These are phyloP conservation scores for Melanogrammus aeglefinus DNA, from an alignment of 2,797 vertebrate species.

Conservation along the genomic window DNA sequence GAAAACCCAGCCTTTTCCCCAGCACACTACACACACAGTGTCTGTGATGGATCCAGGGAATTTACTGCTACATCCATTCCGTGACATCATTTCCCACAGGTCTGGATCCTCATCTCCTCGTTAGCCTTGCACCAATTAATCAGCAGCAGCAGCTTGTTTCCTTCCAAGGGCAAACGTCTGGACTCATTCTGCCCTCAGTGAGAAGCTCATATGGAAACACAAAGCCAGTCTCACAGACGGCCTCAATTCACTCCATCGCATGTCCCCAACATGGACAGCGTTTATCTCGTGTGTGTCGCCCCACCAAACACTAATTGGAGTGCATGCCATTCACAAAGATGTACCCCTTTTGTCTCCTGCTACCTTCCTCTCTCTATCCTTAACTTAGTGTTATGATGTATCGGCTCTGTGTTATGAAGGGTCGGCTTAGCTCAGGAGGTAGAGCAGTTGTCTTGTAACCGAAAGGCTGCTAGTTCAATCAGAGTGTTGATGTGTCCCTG, in stretches of 20 bases:
- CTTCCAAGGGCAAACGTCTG: slow-evolving; percentile 38
- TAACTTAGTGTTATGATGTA: background rate
- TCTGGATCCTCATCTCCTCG: slow-evolving; percentile 15
- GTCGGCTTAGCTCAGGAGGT: no score
- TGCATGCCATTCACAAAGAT: no score
- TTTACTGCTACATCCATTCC: background rate
- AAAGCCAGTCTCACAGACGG: slow-evolving; percentile 20
- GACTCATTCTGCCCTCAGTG: slow-evolving; percentile 19
- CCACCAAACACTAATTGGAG: no score
- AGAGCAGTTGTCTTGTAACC: no score
- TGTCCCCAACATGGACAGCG: slow-evolving; percentile 10
- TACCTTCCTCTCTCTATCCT: slow-evolving; percentile 5
- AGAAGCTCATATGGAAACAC: slow-evolving; percentile 42
- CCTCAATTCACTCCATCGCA: slow-evolving; percentile 17
- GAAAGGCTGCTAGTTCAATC: no score
- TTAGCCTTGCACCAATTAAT: slow-evolving; percentile 21
- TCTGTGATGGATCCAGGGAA: background rate
- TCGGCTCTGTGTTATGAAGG: no score
- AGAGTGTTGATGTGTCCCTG: no score
- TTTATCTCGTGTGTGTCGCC: background rate
- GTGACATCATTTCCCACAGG: slow-evolving; percentile 19
- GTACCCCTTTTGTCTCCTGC: background rate
- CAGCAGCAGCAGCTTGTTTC: slow-evolving; percentile 35
- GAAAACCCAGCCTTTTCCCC: background rate
- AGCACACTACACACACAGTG: background rate